Percentiles rank a stretch among this genome's conserved stretches.
phyloP scores from a whole-genome alignment of 2,113 vertebrate species.

The Tachysurus vachellii region DNA sequence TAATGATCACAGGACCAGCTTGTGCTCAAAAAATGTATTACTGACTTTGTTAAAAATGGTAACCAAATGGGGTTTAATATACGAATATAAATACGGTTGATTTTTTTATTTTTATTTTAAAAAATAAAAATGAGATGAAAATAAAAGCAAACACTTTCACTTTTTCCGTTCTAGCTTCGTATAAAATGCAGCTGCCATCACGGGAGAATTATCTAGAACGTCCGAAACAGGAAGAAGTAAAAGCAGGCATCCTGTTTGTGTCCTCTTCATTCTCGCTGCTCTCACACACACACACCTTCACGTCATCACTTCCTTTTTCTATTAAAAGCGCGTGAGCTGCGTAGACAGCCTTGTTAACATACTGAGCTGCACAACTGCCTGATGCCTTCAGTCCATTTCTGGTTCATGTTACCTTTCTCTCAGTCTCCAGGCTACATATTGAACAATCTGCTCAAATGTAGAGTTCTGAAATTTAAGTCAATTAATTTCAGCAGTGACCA shows the following conservation, averaged over 20 bases:
- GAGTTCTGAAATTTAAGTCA: neutral
- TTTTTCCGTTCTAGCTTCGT: neutral
- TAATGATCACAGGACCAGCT: neutral
- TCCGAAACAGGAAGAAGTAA: slow-evolving; percentile 70
- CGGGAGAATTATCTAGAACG: slow-evolving; percentile 65
- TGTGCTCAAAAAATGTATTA: neutral
- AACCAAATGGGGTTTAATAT: too few species aligned
- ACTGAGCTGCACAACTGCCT: neutral
- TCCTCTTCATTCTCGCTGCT: slow-evolving; percentile 58
- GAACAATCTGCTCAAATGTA: neutral
- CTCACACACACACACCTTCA: slow-evolving; percentile 59
- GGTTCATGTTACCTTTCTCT: neutral
- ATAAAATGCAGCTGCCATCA: slow-evolving; percentile 44
- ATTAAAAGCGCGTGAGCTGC: slow-evolving; percentile 58
- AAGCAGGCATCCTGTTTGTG: slow-evolving; percentile 77
- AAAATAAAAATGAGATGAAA: too few species aligned
- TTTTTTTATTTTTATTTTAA: too few species aligned
- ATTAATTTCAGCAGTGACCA: neutral
- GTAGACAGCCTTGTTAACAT: neutral
- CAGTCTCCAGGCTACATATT: neutral
- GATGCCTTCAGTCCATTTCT: neutral
- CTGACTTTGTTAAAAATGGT: too few species aligned
- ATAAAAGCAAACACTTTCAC: neutral
- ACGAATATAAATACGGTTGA: too few species aligned
- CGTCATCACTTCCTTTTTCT: slow-evolving; percentile 77